A percentile compares a stretch with the other conserved stretches of the same genome.
Conservation (phyloP, 2,797 vertebrate species). For the Peromyscus nudipes region DNA sequence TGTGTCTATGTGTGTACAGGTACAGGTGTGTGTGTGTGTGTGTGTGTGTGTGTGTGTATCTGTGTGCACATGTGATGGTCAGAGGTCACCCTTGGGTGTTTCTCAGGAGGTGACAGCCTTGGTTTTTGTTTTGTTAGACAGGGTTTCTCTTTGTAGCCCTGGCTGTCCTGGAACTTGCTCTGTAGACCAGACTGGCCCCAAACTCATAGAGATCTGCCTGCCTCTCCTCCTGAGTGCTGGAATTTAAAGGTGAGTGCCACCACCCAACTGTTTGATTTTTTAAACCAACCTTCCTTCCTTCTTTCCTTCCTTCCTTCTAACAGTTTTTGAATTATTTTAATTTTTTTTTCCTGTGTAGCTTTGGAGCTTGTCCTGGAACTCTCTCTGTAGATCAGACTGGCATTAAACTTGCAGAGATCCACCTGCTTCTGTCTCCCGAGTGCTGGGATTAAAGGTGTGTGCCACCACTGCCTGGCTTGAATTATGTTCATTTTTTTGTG, state of each 20-base stretch:
- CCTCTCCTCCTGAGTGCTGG: neutral
- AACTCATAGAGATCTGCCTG: neutral
- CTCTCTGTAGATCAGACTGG: fast-evolving
- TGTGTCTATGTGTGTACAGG: neutral
- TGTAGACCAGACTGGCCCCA: no score
- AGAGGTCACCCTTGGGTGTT: neutral
- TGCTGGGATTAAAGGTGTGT: neutral
- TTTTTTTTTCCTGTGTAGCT: no score
- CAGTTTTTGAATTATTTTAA: no score
- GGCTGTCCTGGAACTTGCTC: neutral
- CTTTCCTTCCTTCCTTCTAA: no score
- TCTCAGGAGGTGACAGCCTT: neutral
- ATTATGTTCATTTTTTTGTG: no score
- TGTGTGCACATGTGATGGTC: neutral
- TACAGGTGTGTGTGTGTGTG: neutral
- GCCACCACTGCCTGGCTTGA: neutral
- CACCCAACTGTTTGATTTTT: neutral
- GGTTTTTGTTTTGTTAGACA: neutral
- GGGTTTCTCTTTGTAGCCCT: neutral
- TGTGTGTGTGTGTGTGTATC: neutral
- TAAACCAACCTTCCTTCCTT: no score
- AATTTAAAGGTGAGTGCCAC: neutral
- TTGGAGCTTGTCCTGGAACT: no score
- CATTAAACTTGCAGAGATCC: neutral
- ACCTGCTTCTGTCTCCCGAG: neutral